A percentile compares a stretch with the other conserved stretches of the same genome.
phyloP scores from a whole-genome alignment of 2,888 invertebrate species.

The Adela reaumurella region DNA sequence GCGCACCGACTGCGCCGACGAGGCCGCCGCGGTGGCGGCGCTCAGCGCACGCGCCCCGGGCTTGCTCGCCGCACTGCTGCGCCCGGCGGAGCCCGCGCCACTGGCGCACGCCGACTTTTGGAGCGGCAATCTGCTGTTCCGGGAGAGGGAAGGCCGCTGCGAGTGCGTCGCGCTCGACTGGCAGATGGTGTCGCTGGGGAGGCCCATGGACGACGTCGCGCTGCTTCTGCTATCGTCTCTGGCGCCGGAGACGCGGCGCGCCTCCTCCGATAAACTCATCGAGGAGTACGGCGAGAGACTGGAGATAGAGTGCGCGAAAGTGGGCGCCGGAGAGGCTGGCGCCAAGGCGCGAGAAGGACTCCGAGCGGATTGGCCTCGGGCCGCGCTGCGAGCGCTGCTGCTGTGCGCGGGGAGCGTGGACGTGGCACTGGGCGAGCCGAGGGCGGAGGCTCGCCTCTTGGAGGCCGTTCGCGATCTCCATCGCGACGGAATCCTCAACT shows the following conservation, averaged over 20 bases:
- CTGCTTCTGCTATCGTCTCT: conserved; percentile 69
- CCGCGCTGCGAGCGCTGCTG: conserved; percentile 70
- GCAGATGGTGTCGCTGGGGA: conserved; percentile 80
- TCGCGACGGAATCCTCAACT: conserved; percentile 63
- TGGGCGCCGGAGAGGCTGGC: conserved; percentile 57
- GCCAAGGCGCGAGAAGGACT: conserved; percentile 45
- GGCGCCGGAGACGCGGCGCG: conserved; percentile 65
- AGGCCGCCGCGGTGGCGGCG: conserved; percentile 60
- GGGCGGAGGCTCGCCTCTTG: conserved; percentile 70
- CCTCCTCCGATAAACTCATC: conserved; percentile 60
- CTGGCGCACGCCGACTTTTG: conserved; percentile 83
- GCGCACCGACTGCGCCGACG: conserved; percentile 60
- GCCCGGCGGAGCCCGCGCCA: conserved; percentile 71
- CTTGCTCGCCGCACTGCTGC: conserved; percentile 65
- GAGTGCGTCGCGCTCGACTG: conserved; percentile 74
- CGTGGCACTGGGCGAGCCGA: conserved; percentile 71
- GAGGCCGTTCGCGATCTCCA: conserved; percentile 72
- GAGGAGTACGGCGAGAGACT: conserved; percentile 68
- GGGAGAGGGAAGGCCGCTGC: conserved; percentile 44
- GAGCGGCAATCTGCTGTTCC: conserved; percentile 75
- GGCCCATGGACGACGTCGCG: conserved; percentile 76
- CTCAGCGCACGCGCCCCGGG: conserved; percentile 67
- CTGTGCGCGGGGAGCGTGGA: conserved; percentile 79
- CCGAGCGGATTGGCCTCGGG: conserved; percentile 62
- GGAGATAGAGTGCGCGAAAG: conserved; percentile 53